Percentiles rank a stretch among this genome's conserved stretches.
Evolutionary conservation across 2,888 invertebrate genomes (phyloP).

Genomic region (Zaprionus obscuricornis): DNA sequence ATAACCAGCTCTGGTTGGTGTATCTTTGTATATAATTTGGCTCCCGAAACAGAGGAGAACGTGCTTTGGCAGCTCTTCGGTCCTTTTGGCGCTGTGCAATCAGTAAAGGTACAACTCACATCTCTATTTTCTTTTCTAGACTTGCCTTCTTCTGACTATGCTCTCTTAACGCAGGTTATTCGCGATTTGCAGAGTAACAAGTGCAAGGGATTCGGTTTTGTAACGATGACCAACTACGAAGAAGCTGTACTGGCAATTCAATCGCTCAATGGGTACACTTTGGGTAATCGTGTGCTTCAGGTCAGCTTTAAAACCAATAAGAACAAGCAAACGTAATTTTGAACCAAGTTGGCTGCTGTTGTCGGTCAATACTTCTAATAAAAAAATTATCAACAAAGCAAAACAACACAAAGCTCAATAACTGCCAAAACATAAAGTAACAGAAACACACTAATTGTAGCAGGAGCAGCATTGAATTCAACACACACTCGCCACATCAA

Average conservation of each 20-base stretch:
- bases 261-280: constrained; percentile 96
- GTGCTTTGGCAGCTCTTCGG: constrained; percentile 98
- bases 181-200: constrained; percentile 97
- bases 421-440: constrained; percentile 26
- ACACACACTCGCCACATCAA: too few relatives aligned
- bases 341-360: constrained; percentile 82
- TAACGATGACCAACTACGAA: constrained; percentile 99
- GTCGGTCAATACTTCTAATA: too few relatives aligned
- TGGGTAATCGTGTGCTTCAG: constrained; percentile 97
- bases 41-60: constrained; percentile 97
- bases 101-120: constrained; percentile 92
- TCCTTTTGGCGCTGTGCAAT: constrained; percentile 98
- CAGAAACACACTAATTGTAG: not conserved
- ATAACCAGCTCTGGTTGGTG: constrained; percentile 91
- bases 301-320: constrained; percentile 98
- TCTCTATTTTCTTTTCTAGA: constrained; percentile 1
- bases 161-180: constrained; percentile 86
- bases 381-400: too few relatives aligned
- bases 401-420: constrained; percentile 30
- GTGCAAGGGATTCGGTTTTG: constrained; percentile 99
- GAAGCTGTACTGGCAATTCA: constrained; percentile 98
- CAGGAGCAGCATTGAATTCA: too few relatives aligned
- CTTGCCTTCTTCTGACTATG: not conserved
- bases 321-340: constrained; percentile 87
- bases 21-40: constrained; percentile 97